Conservation (phyloP, 2,888 invertebrate species). For the Geophilus truncorum region DNA sequence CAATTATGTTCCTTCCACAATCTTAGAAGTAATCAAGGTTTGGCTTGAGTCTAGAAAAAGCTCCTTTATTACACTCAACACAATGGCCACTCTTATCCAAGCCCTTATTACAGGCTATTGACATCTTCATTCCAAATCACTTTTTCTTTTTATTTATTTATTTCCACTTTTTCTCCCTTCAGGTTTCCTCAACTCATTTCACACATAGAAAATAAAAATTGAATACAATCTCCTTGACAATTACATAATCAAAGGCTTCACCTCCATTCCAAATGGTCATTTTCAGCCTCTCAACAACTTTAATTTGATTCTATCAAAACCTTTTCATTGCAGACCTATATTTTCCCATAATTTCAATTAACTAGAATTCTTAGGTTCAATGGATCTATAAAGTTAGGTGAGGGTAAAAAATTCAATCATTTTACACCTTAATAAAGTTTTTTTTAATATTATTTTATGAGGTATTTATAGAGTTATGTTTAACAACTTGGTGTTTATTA, state of each 20-base stretch:
- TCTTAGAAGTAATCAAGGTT: background rate
- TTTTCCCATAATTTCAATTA: background rate
- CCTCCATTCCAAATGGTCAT: background rate
- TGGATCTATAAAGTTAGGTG: background rate
- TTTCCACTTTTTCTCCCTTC: background rate
- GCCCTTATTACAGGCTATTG: conserved; percentile 10
- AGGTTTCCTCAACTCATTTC: background rate
- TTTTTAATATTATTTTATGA: too few relatives aligned
- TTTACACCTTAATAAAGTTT: too few relatives aligned
- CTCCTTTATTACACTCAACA: background rate
- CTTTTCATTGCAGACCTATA: background rate
- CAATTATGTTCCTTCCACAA: background rate
- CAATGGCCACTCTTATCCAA: background rate
- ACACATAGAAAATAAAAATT: background rate
- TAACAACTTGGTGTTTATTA: too few relatives aligned
- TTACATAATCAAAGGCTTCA: background rate
- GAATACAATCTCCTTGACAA: background rate
- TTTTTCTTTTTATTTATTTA: background rate
- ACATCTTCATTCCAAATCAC: background rate
- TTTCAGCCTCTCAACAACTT: background rate
- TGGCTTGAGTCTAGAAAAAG: background rate
- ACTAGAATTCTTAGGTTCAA: background rate
- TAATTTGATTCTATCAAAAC: background rate
- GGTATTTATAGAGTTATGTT: too few relatives aligned
- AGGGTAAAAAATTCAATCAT: background rate